Evolutionary conservation across 2,797 vertebrate genomes (phyloP).

Genomic region (Esox masquinongy): DNA sequence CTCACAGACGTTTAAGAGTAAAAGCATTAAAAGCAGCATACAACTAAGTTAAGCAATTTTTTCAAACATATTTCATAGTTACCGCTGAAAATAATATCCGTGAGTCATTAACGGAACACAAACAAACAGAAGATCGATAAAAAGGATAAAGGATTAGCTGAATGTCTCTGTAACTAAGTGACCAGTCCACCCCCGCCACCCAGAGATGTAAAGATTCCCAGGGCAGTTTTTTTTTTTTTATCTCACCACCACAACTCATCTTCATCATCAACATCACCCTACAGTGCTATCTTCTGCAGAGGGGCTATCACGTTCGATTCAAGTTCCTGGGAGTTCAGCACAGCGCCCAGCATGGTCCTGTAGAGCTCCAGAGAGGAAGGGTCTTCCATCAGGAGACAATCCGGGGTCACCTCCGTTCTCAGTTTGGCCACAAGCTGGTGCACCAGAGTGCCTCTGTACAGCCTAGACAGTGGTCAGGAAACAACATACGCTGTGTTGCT

Average conservation of each 20-base stretch:
- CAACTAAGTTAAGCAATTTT: too few species aligned
- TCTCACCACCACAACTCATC: not conserved
- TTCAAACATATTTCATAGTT: too few species aligned
- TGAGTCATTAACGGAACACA: too few species aligned
- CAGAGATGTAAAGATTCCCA: too few species aligned
- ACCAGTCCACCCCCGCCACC: too few species aligned
- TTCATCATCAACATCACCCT: not conserved
- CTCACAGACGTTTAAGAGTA: too few species aligned
- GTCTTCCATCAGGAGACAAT: slow-evolving; percentile 57
- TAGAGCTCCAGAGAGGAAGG: slow-evolving; percentile 60
- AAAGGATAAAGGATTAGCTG: too few species aligned
- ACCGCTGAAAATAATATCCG: too few species aligned
- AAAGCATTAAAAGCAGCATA: too few species aligned
- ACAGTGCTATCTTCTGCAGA: slow-evolving; percentile 15
- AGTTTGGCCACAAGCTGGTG: slow-evolving; percentile 71
- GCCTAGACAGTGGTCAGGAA: slow-evolving; percentile 56
- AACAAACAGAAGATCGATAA: too few species aligned
- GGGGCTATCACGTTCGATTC: not conserved
- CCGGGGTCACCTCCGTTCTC: slow-evolving; percentile 39
- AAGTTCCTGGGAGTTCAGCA: slow-evolving; percentile 37
- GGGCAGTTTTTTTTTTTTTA: too few species aligned
- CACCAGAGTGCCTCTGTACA: slow-evolving; percentile 78
- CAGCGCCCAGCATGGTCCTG: slow-evolving; percentile 47
- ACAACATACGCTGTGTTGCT: not conserved
- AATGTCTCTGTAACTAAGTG: too few species aligned